Percentiles rank a stretch among this genome's conserved stretches.
Conservation (phyloP, 1,140 invertebrate genomes). For the Anthonomus grandis region DNA sequence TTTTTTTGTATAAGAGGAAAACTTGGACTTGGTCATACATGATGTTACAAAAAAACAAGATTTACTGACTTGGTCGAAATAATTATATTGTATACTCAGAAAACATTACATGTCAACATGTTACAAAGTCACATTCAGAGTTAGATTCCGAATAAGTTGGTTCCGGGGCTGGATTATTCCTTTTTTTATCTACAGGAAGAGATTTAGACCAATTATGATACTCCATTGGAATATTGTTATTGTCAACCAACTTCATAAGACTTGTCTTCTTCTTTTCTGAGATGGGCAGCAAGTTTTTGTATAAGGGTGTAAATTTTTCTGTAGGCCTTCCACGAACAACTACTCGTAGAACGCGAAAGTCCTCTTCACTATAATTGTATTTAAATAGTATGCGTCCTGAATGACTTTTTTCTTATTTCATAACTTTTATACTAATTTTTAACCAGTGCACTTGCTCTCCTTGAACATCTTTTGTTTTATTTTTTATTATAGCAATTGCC, state of each 20-base stretch:
- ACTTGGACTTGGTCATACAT: too few relatives aligned
- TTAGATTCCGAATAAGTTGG: background rate
- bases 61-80: background rate
- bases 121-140: background rate
- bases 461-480: slow-evolving; percentile 1
- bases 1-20: too few relatives aligned
- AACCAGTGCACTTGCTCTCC: background rate
- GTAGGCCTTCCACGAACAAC: background rate
- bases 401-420: background rate
- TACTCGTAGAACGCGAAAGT: background rate
- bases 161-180: background rate
- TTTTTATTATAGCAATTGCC: background rate
- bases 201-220: background rate
- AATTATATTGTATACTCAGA: background rate
- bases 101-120: background rate
- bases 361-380: slow-evolving; percentile 2
- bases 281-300: slow-evolving; percentile 2
- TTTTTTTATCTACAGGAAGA: background rate
- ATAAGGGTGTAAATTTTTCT: background rate
- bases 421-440: background rate
- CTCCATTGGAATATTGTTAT: slow-evolving; percentile 1
- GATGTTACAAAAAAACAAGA: too few relatives aligned
- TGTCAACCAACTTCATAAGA: background rate
- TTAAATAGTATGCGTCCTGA: slow-evolving; percentile 5
- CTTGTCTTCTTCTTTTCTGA: slow-evolving; percentile 1